Percentiles rank a stretch among this genome's conserved stretches.
phyloP scores from a whole-genome alignment of 2,797 vertebrate species.

The Thunnus albacares region DNA sequence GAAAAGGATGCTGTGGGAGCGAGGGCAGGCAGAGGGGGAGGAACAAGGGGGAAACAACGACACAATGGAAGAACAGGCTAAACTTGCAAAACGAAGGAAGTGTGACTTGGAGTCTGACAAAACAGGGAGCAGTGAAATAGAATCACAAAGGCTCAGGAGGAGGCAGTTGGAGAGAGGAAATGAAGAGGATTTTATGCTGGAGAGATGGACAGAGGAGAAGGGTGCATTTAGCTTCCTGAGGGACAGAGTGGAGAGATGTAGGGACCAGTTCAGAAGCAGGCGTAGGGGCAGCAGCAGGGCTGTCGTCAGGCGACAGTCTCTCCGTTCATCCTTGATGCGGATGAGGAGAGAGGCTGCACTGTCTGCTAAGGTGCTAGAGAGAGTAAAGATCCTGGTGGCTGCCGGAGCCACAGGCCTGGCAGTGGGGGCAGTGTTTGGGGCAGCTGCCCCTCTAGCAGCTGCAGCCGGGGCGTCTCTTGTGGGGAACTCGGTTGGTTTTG shows the following conservation, averaged over 20 bases:
- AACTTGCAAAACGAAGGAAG: conserved; percentile 67
- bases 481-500: conserved; percentile 76
- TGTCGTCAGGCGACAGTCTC: conserved; percentile 23
- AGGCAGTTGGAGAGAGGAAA: conserved; percentile 26
- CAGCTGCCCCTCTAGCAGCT: conserved; percentile 78
- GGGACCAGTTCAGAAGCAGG: conserved; percentile 46
- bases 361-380: conserved; percentile 80
- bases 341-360: conserved; percentile 74
- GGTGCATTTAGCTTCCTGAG: conserved; percentile 48
- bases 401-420: conserved; percentile 82
- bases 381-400: conserved; percentile 79
- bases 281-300: conserved; percentile 11
- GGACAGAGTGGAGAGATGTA: conserved; percentile 31
- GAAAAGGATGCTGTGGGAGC: conserved; percentile 69
- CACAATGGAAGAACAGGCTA: conserved; percentile 14
- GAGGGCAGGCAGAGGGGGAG: conserved; percentile 45
- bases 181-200: conserved; percentile 47
- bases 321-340: conserved; percentile 40
- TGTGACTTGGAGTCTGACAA: conserved; percentile 58
- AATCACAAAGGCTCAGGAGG: conserved; percentile 17
- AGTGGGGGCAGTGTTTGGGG: conserved; percentile 81
- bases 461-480: conserved; percentile 78
- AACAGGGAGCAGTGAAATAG: neutral
- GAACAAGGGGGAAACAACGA: conserved; percentile 16
- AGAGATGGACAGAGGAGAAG: conserved; percentile 66